Conservation (phyloP, 2,113 vertebrate species). For the Eupsittula cactorum region DNA sequence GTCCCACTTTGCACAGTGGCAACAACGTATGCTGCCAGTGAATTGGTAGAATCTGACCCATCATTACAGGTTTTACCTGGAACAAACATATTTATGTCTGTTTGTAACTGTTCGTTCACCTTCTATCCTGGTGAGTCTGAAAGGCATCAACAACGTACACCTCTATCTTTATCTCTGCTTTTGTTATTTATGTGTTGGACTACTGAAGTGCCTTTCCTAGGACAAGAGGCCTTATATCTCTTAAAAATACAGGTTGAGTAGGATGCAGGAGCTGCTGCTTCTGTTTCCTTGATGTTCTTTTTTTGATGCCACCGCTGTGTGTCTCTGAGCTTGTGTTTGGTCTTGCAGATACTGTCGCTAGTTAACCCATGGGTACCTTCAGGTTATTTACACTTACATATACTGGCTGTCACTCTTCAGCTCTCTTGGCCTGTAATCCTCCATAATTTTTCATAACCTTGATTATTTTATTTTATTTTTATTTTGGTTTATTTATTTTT, state of each 20-base stretch:
- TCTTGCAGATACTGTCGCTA: not conserved
- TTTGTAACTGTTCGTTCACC: not conserved
- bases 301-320: not conserved
- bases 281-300: not conserved
- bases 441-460: not conserved
- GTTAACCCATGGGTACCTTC: not conserved
- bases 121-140: not conserved
- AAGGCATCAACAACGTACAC: not conserved
- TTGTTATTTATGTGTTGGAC: not conserved
- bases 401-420: not conserved
- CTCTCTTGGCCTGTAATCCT: not conserved
- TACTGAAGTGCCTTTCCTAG: not conserved
- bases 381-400: not conserved
- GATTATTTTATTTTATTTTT: not conserved
- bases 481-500: not conserved
- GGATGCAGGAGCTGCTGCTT: not conserved
- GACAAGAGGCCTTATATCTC: not conserved
- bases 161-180: not conserved
- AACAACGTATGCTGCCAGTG: not conserved
- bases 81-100: not conserved
- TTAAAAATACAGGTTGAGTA: not conserved
- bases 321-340: not conserved
- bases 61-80: not conserved
- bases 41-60: not conserved
- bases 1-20: rapidly evolving